Percentiles rank a stretch among this genome's conserved stretches.
Conservation (phyloP, 2,113 vertebrate species). For the Phylloscopus whistleri region DNA sequence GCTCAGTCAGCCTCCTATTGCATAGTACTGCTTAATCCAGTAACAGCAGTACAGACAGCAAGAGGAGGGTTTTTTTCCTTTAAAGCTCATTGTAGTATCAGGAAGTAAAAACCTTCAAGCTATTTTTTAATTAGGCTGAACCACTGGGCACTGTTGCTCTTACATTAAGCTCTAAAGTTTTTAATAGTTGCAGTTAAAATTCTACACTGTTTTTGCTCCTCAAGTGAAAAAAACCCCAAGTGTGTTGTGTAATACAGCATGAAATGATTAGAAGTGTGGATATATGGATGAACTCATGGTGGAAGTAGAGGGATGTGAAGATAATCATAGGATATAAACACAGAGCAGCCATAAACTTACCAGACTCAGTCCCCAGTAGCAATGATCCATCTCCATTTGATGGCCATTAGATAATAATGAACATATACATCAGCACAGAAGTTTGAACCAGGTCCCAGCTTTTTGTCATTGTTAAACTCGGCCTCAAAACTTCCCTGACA, state of each 20-base stretch:
- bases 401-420: neutral
- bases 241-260: neutral
- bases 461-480: neutral
- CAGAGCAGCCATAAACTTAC: neutral
- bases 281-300: neutral
- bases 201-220: neutral
- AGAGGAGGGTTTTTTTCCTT: neutral
- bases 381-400: neutral
- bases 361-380: neutral
- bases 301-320: neutral
- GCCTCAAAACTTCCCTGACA: neutral
- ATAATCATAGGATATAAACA: neutral
- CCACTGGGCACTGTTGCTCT: neutral
- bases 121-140: slow-evolving; percentile 27
- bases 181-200: neutral
- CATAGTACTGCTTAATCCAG: neutral
- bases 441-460: neutral
- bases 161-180: neutral
- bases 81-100: neutral
- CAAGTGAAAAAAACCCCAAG: neutral
- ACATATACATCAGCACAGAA: neutral
- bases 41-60: neutral
- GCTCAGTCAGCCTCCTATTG: neutral
- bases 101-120: slow-evolving; percentile 6
- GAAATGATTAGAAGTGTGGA: neutral